Percentiles rank a stretch among this genome's conserved stretches.
Conservation (phyloP, 1,140 invertebrate species). For the Drosophila rhopaloa region DNA sequence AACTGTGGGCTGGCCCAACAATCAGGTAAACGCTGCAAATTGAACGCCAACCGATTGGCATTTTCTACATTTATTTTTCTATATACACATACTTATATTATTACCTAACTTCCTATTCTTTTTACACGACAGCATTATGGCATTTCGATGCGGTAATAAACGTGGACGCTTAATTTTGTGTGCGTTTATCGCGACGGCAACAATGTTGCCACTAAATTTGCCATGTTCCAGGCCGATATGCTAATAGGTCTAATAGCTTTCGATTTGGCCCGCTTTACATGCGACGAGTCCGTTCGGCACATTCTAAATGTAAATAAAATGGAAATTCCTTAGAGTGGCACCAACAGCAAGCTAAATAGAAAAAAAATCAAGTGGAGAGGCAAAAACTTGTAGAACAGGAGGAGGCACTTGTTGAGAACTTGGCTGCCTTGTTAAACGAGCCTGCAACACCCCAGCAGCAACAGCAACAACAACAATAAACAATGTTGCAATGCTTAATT, state of each 20-base stretch:
- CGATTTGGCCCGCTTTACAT: constrained; percentile 59
- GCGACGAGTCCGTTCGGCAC: constrained; percentile 55
- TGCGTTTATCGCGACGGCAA: constrained; percentile 23
- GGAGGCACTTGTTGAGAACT: constrained; percentile 76
- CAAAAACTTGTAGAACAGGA: constrained; percentile 77
- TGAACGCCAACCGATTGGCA: constrained; percentile 13
- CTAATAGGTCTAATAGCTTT: constrained; percentile 75
- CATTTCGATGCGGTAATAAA: constrained; percentile 37
- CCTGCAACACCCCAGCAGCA: constrained; percentile 75
- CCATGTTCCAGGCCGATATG: constrained; percentile 48
- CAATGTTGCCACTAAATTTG: constrained; percentile 57
- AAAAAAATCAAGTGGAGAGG: constrained; percentile 19
- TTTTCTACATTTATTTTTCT: constrained; percentile 22
- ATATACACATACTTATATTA: no score
- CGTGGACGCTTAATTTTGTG: neutral
- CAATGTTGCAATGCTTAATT: constrained; percentile 83
- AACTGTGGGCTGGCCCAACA: constrained; percentile 36
- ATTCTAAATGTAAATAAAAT: constrained; percentile 79
- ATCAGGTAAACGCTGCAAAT: constrained; percentile 29
- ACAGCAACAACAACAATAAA: constrained; percentile 55
- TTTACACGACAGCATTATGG: neutral
- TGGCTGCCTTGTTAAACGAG: constrained; percentile 82
- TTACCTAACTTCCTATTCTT: constrained; percentile 14
- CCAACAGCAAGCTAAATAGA: constrained; percentile 21
- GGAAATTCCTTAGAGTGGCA: constrained; percentile 67